Evolutionary conservation across 2,888 invertebrate species (phyloP), one percentile per base, ranked within the genome.

Genomic region (Hydroisotoma schaefferi): DNA sequence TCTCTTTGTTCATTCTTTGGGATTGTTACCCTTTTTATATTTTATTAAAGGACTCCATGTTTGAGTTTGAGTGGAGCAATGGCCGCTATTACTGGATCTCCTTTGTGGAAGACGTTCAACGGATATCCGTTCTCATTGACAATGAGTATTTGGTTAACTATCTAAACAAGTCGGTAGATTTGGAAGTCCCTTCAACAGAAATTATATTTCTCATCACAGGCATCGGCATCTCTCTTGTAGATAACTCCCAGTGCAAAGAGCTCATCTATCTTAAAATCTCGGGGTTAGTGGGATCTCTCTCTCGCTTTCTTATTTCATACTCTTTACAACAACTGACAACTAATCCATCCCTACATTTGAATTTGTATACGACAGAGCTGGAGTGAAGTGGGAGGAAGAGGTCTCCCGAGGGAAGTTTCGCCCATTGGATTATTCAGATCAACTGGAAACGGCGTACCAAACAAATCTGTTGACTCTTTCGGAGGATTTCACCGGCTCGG

Each of bases 51-150:
- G 40, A 40, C 40, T 5, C n/a, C 8, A 18, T 18, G n/a, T 40
- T 5, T 37, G 55, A 76, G 12, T 75, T 76, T 8, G 76, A 77
- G n/a, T n/a, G n/a, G n/a, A n/a, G n/a, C n/a, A n/a, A n/a, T n/a
- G n/a, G 78, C 29, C 75, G 80, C 71, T 70, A 80, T 1, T 88
- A 81, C 74, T 92, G 91, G 86, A 89, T 93, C 0, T 92, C 93
- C 2, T 98, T 98, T 80, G 80, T 99, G 57, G 88, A 94, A 77
- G 97, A 97, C 0, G 84, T 93, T 75, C 98, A 99, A 76, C 83
- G 98, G 57, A 86, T 94, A 29, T 77, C 99, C 8, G 80, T 99
- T 40, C 90, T 98, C 76, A 97, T 97, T 0, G 81, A 84, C 5
- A 86, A 87, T 73, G 75, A 82, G 2, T 85, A 85, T 73, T 88